Percentiles rank a stretch among this genome's conserved stretches.
phyloP scores from a whole-genome alignment of 2,888 invertebrate species.

The Onchidella celtica region DNA sequence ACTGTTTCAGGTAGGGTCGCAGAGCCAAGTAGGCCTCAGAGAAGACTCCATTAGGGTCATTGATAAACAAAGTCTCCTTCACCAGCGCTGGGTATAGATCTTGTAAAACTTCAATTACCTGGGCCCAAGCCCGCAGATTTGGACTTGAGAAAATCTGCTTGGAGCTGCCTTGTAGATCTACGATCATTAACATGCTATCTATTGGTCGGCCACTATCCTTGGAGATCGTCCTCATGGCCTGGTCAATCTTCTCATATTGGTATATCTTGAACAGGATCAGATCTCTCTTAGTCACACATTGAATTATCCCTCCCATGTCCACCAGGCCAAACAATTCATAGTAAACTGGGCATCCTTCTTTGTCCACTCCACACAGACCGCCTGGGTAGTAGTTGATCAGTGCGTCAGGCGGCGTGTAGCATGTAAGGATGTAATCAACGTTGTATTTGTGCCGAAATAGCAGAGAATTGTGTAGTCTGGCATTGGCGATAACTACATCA shows the following conservation, averaged over 20 bases:
- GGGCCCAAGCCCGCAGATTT: conserved; percentile 11
- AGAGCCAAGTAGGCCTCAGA: conserved; percentile 16
- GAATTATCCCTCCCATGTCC: conserved; percentile 7
- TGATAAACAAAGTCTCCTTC: conserved; percentile 28
- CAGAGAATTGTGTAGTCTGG: too few species aligned
- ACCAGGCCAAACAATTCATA: conserved; percentile 27
- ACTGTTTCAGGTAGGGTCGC: conserved; percentile 25
- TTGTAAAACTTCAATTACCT: conserved; percentile 44
- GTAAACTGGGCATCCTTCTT: conserved; percentile 20
- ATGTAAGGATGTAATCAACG: too few species aligned
- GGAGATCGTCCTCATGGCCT: too few species aligned
- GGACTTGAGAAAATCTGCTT: conserved; percentile 16
- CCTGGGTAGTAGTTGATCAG: conserved; percentile 35
- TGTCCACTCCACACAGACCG: conserved; percentile 40
- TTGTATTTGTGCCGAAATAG: too few species aligned
- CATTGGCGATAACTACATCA: too few species aligned
- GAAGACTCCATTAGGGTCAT: conserved; percentile 12
- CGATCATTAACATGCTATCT: conserved; percentile 33
- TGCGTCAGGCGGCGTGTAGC: too few species aligned
- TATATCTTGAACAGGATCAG: conserved; percentile 38
- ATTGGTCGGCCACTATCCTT: too few species aligned
- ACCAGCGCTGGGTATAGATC: conserved; percentile 33
- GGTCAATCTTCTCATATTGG: conserved; percentile 38
- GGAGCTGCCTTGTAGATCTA: conserved; percentile 2
- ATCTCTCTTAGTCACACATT: neutral